phyloP scores from a whole-genome alignment of 2,113 vertebrate species.

The Amazona vittata region DNA sequence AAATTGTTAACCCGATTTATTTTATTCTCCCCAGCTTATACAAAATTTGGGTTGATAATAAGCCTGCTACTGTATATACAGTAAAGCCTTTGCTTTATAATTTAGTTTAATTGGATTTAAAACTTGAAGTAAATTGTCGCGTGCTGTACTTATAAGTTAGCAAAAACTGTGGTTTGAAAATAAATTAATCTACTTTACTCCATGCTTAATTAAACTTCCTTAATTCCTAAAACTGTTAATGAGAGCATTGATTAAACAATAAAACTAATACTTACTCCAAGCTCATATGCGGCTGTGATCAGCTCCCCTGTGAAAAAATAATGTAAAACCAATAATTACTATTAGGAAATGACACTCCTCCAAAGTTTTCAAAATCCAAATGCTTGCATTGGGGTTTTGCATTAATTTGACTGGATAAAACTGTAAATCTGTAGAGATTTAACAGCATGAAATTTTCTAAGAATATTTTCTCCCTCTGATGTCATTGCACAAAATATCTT shows the following conservation, averaged over 20 bases:
- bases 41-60: constrained; percentile 98
- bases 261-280: constrained; percentile 99
- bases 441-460: constrained; percentile 97
- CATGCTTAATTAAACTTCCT: constrained; percentile 99
- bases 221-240: constrained; percentile 99
- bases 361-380: constrained; percentile 99
- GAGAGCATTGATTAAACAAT: constrained; percentile 99
- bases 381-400: constrained; percentile 99
- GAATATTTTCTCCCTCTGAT: constrained; percentile 81
- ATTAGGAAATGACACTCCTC: constrained; percentile 98
- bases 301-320: constrained; percentile 99
- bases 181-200: constrained; percentile 99
- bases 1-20: constrained; percentile 99
- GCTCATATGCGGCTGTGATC: constrained; percentile 99
- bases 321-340: constrained; percentile 99
- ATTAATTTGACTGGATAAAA: constrained; percentile 99
- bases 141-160: constrained; percentile 99
- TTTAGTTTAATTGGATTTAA: constrained; percentile 99
- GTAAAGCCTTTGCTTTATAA: constrained; percentile 99
- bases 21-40: constrained; percentile 99
- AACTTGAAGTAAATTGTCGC: constrained; percentile 99
- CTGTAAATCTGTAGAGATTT: constrained; percentile 94
- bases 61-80: constrained; percentile 99
- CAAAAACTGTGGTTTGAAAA: constrained; percentile 99
- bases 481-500: constrained; percentile 75